phyloP scores from a whole-genome alignment of 2,113 vertebrate species.

The Psilopogon haemacephalus region DNA sequence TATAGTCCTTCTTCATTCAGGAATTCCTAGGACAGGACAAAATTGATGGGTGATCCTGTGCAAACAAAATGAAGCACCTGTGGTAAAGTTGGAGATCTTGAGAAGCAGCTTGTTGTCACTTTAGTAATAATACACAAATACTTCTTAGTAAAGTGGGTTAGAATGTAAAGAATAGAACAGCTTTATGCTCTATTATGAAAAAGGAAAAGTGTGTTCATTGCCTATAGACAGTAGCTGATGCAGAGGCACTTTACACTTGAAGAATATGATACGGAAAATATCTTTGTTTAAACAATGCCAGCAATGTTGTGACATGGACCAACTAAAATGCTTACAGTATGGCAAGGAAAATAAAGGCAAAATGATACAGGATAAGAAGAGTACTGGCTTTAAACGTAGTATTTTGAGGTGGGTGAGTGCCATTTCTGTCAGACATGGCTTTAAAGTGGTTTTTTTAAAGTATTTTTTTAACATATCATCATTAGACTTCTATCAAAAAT shows the following conservation, averaged over 20 bases:
- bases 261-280: constrained; percentile 57
- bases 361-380: background rate
- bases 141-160: constrained; percentile 62
- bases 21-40: background rate
- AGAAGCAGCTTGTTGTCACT: constrained; percentile 55
- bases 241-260: constrained; percentile 1
- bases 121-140: constrained; percentile 38
- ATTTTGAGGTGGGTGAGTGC: background rate
- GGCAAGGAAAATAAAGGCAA: background rate
- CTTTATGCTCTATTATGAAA: constrained; percentile 19
- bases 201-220: constrained; percentile 54
- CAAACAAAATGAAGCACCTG: constrained; percentile 50
- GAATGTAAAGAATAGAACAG: constrained; percentile 49
- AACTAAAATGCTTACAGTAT: background rate
- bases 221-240: constrained; percentile 41
- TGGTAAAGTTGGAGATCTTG: constrained; percentile 42
- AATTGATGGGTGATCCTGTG: background rate
- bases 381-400: background rate
- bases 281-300: background rate
- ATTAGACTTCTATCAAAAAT: background rate
- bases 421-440: background rate
- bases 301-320: background rate
- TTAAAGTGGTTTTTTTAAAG: background rate
- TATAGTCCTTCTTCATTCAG: background rate
- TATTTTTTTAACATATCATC: background rate